Evolutionary conservation across 2,797 vertebrate genomes (phyloP), one percentile per base, ranked within the genome.

Genomic region (Chelidonichthys spinosus): DNA sequence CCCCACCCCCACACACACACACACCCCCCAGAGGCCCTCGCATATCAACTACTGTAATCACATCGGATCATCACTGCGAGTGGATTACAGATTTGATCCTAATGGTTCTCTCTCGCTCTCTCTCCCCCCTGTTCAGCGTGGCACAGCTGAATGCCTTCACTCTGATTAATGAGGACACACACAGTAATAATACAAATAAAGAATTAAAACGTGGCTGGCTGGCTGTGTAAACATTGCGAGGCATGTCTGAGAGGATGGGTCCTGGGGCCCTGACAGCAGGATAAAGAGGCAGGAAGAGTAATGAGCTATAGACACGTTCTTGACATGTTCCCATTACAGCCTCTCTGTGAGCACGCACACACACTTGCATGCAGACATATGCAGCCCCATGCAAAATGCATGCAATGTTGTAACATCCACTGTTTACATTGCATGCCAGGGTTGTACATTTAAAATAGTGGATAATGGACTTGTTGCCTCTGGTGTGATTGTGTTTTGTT

Each of bases 121-220:
- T 33, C 64, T 40, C 69, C 56, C 53, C n/a, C 1, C 74, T 56
- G 7, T 73, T 80, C 78, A 74, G 67, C 55, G 2, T 54, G 73
- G 74, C 70, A 72, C 92, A 93, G 92, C 92, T 93, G 91, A 94
- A 91, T 91, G 76, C 80, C 85, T 86, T 94, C 90, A 87, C 76
- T 68, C 82, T 93, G 93, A 94, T 93, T 92, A 89, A 93, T 90
- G 87, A 85, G 88, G 92, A 93, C 90, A 72, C 86, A 78, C 90
- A 78, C 81, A 70, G 86, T 89, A 93, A 93, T 92, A 92, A 87
- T 74, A 93, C 87, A 92, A 93, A 93, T 87, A 90, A 80, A 74
- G 88, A 92, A 90, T 91, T 90, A 91, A 90, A 91, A 81, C 65
- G 75, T 79, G 71, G 75, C 87, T 15, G 83, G 79, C 82, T 93